These are phyloP conservation scores for Dendrolimus pini DNA, from an alignment of 2,888 invertebrate species.

Conservation along the genomic window DNA sequence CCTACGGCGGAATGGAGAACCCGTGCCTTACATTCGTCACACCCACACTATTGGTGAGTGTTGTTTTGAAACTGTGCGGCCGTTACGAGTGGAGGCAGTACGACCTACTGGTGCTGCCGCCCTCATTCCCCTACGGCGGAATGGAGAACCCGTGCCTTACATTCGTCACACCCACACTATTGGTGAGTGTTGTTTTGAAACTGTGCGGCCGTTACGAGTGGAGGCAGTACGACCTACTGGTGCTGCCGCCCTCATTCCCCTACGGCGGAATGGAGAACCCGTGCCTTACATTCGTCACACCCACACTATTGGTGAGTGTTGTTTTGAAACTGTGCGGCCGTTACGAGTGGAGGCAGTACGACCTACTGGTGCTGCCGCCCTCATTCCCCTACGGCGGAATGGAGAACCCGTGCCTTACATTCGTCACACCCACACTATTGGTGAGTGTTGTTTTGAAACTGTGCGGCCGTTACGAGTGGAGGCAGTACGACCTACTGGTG, in stretches of 20 bases:
- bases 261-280: slow-evolving; percentile 99
- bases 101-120: slow-evolving; percentile 92
- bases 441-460: slow-evolving; percentile 85
- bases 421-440: slow-evolving; percentile 94
- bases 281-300: slow-evolving; percentile 95
- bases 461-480: slow-evolving; percentile 94
- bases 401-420: slow-evolving; percentile 98
- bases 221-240: slow-evolving; percentile 92
- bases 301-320: slow-evolving; percentile 90
- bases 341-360: slow-evolving; percentile 95
- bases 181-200: slow-evolving; percentile 85
- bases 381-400: slow-evolving; percentile 97
- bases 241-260: slow-evolving; percentile 95
- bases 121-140: slow-evolving; percentile 96
- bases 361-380: slow-evolving; percentile 92
- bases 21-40: slow-evolving; percentile 97
- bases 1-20: slow-evolving; percentile 98
- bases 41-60: slow-evolving; percentile 88
- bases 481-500: slow-evolving; percentile 91
- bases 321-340: slow-evolving; percentile 88
- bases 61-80: slow-evolving; percentile 80
- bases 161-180: slow-evolving; percentile 94
- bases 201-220: slow-evolving; percentile 94
- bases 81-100: slow-evolving; percentile 95
- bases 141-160: slow-evolving; percentile 99